A percentile compares a stretch with the other conserved stretches of the same genome.
phyloP scores from a whole-genome alignment of 1,140 invertebrate genomes.

The Diachasmimorpha longicaudata region DNA sequence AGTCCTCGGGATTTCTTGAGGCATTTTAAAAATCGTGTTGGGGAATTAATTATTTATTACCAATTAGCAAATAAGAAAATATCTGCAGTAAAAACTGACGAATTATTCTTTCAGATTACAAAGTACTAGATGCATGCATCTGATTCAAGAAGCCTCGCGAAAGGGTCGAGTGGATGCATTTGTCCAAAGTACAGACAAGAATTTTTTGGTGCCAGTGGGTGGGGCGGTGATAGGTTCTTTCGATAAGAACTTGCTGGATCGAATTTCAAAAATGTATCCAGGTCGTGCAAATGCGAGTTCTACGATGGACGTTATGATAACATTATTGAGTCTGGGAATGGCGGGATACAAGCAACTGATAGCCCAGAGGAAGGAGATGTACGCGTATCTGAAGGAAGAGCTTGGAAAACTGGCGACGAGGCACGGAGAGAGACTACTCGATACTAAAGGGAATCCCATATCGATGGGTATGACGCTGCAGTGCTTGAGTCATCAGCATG shows the following conservation, averaged over 20 bases:
- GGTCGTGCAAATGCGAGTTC: conserved; percentile 80
- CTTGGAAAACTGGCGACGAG: conserved; percentile 68
- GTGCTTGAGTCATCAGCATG: conserved; percentile 55
- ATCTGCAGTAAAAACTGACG: too few species aligned
- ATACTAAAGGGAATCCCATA: conserved; percentile 76
- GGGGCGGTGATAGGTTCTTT: conserved; percentile 83
- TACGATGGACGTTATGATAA: conserved; percentile 82
- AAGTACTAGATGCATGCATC: conserved; percentile 73
- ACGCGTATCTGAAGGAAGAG: conserved; percentile 70
- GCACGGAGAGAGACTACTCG: conserved; percentile 71
- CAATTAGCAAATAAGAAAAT: too few species aligned
- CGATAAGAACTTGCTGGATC: conserved; percentile 70
- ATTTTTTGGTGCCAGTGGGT: conserved; percentile 88
- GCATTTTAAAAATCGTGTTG: too few species aligned
- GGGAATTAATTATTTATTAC: too few species aligned
- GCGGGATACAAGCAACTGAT: conserved; percentile 73
- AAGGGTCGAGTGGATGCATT: conserved; percentile 79
- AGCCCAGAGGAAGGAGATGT: conserved; percentile 71
- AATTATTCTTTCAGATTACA: conserved; percentile 64
- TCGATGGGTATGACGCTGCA: conserved; percentile 72
- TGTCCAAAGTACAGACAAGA: conserved; percentile 90
- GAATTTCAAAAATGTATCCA: conserved; percentile 79
- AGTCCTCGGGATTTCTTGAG: too few species aligned
- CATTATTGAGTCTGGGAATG: conserved; percentile 76
- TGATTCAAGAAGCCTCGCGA: conserved; percentile 74